Base-by-base conservation (phyloP, 2,797 vertebrate genomes). In the Vultur gryphus region DNA sequence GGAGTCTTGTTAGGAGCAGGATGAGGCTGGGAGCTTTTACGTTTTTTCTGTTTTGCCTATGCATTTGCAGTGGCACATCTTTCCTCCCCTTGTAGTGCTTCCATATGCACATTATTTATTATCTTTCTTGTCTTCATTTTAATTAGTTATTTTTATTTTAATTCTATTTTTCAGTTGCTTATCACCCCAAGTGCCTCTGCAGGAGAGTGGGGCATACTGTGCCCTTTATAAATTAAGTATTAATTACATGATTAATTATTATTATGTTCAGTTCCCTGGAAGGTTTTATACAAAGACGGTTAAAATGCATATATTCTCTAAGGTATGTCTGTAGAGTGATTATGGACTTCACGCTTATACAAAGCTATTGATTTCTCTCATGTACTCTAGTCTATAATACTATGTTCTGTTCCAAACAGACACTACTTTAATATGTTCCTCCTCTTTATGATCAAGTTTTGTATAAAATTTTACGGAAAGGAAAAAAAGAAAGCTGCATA, bases 171-270 rank as follows among this genome's bases (percentile, higher is more conserved):
- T 87, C 76, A 52, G 79, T 93, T 82, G 17, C 77, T 94, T 93
- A 90, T 93, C 93, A 95, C 77, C 66, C 71, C 69, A 82, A 87
- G 65, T 91, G 88, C 46, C 90, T 94, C 96, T 92, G 51, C 78
- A 91, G 87, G 78, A 85, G 67, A 92, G 49, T 69, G 67, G 86
- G 75, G 44, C 85, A 93, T 92, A 81, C 84, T 81, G 80, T 96
- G 89, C 46, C 89, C 86, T 96, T 96, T 95, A 93, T 96, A 97
- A 97, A 96, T 96, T 94, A 96, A 96, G 89, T 96, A 96, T 93
- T 97, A 97, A 97, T 97, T 97, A 81, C 77, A 93, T 91, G 48
- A 96, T 96, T 97, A 97, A 96, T 97, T 97, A 93, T 95, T 95
- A 85, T 96, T 91, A 92, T 89, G 72, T 87, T 92, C 83, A 51